Base-by-base conservation (phyloP, 2,888 invertebrate species). In the Dicranocentrus wangi region DNA sequence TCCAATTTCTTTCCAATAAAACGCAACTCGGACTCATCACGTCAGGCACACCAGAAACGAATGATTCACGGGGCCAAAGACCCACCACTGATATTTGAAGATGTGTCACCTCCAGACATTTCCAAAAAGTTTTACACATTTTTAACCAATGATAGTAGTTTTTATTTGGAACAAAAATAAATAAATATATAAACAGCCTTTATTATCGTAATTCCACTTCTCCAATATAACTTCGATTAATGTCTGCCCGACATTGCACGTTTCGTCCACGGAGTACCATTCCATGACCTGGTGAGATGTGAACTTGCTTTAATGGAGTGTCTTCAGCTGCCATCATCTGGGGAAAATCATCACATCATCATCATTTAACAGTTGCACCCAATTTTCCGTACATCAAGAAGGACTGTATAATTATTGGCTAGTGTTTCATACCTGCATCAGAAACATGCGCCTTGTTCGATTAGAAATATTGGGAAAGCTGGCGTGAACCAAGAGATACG, bases 401-500 rank as follows among this genome's bases (percentile, higher is more conserved):
- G n/a, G n/a, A n/a, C n/a, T n/a, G n/a, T 32, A 32, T 32, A 32
- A n/a, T n/a, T 32, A 32, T 32, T 32, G 32, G 3, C 32, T n/a
- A n/a, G n/a, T n/a, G 32, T 32, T 32, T 32, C 32, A 7, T 69
- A 87, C 87, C 86, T 88, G 88, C 0, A 90, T 87, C 2, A 92
- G 89, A 81, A 91, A 89, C 92, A 92, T 92, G 8, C 92, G 88
- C 0, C 92, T 88, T 0, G 89, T 87, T 17, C 89, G 87, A 0
- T 85, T 84, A 0, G 91, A 91, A 3, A 87, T 83, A 87, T 92
- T 92, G 19, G 90, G 86, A 7, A 91, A 90, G 61, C 91, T 92
- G 53, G 92, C 92, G 85, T 92, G 92, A 27, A 92, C 88, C 43
- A 91, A 88, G 7, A 92, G 88, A 86, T 92, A 92, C 0, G 91